phyloP scores from a whole-genome alignment of 2,888 invertebrate species.

The Volucella zonaria region DNA sequence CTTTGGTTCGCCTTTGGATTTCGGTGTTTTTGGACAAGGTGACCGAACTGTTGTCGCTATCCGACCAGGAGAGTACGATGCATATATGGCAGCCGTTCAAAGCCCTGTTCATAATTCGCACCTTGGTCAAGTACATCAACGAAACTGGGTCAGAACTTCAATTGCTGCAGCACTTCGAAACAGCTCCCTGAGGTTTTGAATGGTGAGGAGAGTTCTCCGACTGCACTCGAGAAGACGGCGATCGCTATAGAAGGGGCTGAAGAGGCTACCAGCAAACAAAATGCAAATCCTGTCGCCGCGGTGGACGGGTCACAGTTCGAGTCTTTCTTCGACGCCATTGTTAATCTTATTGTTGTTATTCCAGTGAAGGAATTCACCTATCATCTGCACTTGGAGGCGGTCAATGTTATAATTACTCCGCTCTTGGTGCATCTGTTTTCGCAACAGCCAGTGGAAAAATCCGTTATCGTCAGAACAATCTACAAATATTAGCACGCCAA shows the following conservation, averaged over 20 bases:
- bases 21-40: conserved; percentile 92
- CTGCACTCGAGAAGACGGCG: conserved; percentile 72
- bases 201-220: conserved; percentile 72
- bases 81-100: conserved; percentile 97
- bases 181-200: conserved; percentile 80
- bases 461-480: conserved; percentile 84
- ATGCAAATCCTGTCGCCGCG: conserved; percentile 75
- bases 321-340: conserved; percentile 81
- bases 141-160: conserved; percentile 95
- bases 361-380: conserved; percentile 89
- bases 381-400: conserved; percentile 92
- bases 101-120: conserved; percentile 94
- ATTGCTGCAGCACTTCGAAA: conserved; percentile 91
- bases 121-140: conserved; percentile 92
- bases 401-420: conserved; percentile 93
- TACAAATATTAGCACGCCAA: conserved; percentile 82
- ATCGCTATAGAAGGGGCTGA: conserved; percentile 78
- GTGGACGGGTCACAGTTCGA: conserved; percentile 82
- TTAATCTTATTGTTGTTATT: conserved; percentile 82
- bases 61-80: conserved; percentile 90
- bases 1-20: conserved; percentile 92
- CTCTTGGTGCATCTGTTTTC: conserved; percentile 94
- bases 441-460: conserved; percentile 87
- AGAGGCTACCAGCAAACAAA: conserved; percentile 68
- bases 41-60: conserved; percentile 91